phyloP scores from a whole-genome alignment of 2,113 vertebrate species.

The Trogon melanurus region DNA sequence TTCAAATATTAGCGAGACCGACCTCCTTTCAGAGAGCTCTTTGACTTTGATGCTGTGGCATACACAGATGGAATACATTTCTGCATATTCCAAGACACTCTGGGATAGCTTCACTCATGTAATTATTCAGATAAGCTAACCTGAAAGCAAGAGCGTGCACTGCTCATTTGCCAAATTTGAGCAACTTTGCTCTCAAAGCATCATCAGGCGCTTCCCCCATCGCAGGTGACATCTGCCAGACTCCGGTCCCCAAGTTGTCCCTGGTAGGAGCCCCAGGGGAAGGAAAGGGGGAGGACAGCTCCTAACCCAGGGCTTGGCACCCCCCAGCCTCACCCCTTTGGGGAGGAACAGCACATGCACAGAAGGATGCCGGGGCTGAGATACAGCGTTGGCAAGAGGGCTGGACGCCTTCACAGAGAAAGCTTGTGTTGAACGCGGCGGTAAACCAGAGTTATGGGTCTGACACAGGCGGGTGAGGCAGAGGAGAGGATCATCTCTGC shows the following conservation, averaged over 20 bases:
- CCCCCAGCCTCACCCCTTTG: not conserved
- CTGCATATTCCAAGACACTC: slow-evolving; percentile 65
- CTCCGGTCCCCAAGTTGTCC: not conserved
- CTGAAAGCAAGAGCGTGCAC: not conserved
- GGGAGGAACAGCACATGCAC: rapidly evolving
- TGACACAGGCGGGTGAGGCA: not conserved
- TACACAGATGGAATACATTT: slow-evolving; percentile 62
- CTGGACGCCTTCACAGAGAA: not conserved
- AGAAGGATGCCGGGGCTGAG: not conserved
- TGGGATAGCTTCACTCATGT: slow-evolving; percentile 38
- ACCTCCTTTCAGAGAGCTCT: slow-evolving; percentile 25
- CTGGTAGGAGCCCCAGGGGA: rapidly evolving
- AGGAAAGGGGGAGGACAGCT: not conserved
- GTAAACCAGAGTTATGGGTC: not conserved
- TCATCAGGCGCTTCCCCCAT: rapidly evolving
- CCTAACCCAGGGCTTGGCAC: not conserved
- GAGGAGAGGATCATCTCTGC: not conserved
- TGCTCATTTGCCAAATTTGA: not conserved
- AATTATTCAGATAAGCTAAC: slow-evolving; percentile 63
- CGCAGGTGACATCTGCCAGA: not conserved
- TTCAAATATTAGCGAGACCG: not conserved
- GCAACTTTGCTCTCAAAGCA: not conserved
- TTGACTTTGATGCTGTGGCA: slow-evolving; percentile 27
- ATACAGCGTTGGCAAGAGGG: rapidly evolving
- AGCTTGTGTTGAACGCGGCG: rapidly evolving